These are phyloP conservation scores for Protonibea diacanthus DNA, from an alignment of 2,797 vertebrate species.

Conservation along the genomic window DNA sequence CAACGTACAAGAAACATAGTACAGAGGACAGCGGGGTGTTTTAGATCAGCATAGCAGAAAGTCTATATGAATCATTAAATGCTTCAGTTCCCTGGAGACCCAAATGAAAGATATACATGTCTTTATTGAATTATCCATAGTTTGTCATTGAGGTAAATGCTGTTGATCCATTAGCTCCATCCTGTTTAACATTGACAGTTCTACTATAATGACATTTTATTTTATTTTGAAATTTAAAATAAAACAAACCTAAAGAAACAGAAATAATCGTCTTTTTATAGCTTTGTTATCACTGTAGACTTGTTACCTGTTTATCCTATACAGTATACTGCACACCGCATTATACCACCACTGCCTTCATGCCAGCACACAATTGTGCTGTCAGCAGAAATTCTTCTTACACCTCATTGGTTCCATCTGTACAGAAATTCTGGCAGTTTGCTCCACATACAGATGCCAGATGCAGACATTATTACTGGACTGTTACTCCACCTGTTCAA, in stretches of 20 bases:
- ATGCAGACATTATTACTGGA: constrained; percentile 68
- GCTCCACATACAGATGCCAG: constrained; percentile 68
- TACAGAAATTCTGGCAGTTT: constrained; percentile 64
- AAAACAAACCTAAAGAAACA: not conserved
- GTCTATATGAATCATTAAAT: constrained; percentile 28
- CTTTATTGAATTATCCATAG: not conserved
- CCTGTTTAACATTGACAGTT: not conserved
- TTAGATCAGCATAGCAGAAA: constrained; percentile 12
- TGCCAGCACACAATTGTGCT: constrained; percentile 50
- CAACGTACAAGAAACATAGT: too few relatives aligned
- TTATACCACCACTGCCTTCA: constrained; percentile 12
- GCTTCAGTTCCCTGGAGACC: not conserved
- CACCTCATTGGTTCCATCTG: constrained; percentile 79
- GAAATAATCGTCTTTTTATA: not conserved
- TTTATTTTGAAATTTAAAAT: not conserved
- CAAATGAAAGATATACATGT: constrained; percentile 3
- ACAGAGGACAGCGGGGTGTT: not conserved
- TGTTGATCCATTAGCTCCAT: not conserved
- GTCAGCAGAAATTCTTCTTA: constrained; percentile 68
- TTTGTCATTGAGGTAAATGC: not conserved
- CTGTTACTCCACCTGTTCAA: constrained; percentile 66
- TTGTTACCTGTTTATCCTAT: not conserved
- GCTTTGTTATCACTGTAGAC: not conserved
- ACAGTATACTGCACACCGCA: not conserved
- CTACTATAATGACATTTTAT: not conserved